Conservation (phyloP, 2,113 vertebrate species). For the Ascaphus truei region DNA sequence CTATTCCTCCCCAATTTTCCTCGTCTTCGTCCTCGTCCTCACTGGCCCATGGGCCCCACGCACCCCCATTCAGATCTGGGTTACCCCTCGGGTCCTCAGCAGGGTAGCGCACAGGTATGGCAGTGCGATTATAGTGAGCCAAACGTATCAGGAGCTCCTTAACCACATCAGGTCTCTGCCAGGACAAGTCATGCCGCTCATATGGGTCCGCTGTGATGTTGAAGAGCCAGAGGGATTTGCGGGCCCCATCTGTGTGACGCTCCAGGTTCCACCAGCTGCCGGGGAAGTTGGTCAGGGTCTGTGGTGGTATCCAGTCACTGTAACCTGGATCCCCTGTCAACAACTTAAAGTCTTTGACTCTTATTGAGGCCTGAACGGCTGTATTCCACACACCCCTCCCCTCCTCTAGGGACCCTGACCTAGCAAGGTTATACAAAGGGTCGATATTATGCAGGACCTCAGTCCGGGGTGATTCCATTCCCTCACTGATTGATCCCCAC, state of each 20-base stretch:
- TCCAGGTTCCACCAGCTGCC: constrained; percentile 92
- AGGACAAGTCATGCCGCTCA: constrained; percentile 80
- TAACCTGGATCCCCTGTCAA: constrained; percentile 92
- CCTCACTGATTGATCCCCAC: constrained; percentile 89
- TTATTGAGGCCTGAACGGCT: constrained; percentile 85
- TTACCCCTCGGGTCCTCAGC: constrained; percentile 87
- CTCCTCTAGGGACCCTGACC: constrained; percentile 75
- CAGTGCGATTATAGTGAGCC: constrained; percentile 82
- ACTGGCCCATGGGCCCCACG: constrained; percentile 90
- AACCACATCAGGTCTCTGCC: constrained; percentile 81
- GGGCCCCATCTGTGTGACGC: constrained; percentile 65
- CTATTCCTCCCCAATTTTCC: constrained; percentile 60
- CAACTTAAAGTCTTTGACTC: constrained; percentile 91
- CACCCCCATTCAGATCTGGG: constrained; percentile 85
- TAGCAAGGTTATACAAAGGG: constrained; percentile 85
- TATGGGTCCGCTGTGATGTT: constrained; percentile 90
- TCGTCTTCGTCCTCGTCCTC: constrained; percentile 77
- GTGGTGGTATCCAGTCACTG: constrained; percentile 91
- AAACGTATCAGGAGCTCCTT: constrained; percentile 77
- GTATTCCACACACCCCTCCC: constrained; percentile 93
- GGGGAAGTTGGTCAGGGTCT: constrained; percentile 82
- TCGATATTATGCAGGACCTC: constrained; percentile 97
- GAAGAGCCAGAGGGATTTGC: constrained; percentile 89
- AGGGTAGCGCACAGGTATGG: constrained; percentile 90
- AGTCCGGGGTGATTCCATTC: constrained; percentile 76